Base-by-base conservation (phyloP, 2,888 invertebrate genomes). In the Aphodius sticticus region DNA sequence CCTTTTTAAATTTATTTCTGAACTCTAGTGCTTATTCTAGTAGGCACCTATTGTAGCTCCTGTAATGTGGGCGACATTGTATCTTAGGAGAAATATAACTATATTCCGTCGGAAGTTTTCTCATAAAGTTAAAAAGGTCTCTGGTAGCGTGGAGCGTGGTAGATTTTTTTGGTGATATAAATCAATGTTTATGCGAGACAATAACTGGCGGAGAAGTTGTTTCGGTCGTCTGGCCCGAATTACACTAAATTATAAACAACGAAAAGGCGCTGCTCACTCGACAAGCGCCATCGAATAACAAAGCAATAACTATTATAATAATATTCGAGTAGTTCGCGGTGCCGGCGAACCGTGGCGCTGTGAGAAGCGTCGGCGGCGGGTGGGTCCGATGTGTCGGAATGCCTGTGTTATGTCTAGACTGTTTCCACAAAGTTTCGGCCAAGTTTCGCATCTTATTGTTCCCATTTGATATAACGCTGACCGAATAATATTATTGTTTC, bases 221-320 rank as follows among this genome's bases (percentile, higher is more conserved):
- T 1, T 26, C 26, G 26, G 26, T 26, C 26, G 26, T 26, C 26
- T 26, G 26, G 26, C 26, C 26, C 26, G 70, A 70, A 15, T 36
- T 35, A 72, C 14, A 26, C 35, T 72, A 74, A 36, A 70, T 74
- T 74, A 74, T 74, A 74, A 74, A 74, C 35, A 37, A 53, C 35
- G 74, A 74, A 74, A 74, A 36, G 74, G 74, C 37, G 26, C 74
- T n/a, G 37, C n/a, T 35, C 74, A 15, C 74, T 36, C n/a, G 36
- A 36, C 74, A 74, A 74, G 74, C 37, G 35, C 76, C 79, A 76
- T 69, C 85, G 85, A 86, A 86, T 86, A 87, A 87, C 86, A 86
- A 84, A 84, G 85, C 85, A 85, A 86, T 86, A 86, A 86, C 85
- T 83, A 84, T 84, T 81, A 82, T 82, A 84, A 83, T 86, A 86